Evolutionary conservation across 1,140 invertebrate species (phyloP), one percentile per base, ranked within the genome.

Genomic region (Gryon sp.): DNA sequence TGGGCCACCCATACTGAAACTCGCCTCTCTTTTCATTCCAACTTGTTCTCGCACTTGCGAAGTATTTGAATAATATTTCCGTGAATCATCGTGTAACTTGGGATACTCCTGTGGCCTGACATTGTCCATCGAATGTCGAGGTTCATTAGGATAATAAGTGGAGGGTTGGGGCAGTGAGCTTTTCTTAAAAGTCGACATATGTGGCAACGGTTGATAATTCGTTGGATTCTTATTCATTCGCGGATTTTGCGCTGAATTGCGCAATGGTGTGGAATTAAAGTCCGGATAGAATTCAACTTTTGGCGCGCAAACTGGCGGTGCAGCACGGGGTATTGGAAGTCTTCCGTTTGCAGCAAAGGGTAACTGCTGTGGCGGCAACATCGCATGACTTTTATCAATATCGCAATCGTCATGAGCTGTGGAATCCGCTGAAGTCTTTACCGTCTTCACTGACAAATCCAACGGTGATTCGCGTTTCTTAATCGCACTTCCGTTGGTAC

Each of bases 401-500:
- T 92, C 90, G 2, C 86, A 79, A 43, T 94, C 93, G 78, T 94
- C 93, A 79, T 93, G 91, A 0, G 93, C 92, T 0, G 95, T 95
- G 0, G 95, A 95, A 84, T 96, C 95, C 0, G 95, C 95, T 0
- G 94, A 93, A 26, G 94, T 95, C 79, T 95, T 92, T 0, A 96
- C 92, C 0, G 95, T 96, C 82, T 95, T 96, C 24, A 96, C 94
- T 0, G 95, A 96, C 8, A 96, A 88, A 86, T 96, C 95, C 36
- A 96, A 83, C 0, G 95, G 95, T 0, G 94, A 95, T 81, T 95
- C 93, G 24, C 92, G 89, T 83, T 92, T 93, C 45, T 85, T 84
- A 0, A 83, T 53, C n/a, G 76, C 59, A 14, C 74, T 40, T 0
- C 81, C 80, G 30, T 83, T 87, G 8, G 72, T 74, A 15, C 82